Base-by-base conservation (phyloP, 1,140 invertebrate genomes). In the Papilio glaucus region DNA sequence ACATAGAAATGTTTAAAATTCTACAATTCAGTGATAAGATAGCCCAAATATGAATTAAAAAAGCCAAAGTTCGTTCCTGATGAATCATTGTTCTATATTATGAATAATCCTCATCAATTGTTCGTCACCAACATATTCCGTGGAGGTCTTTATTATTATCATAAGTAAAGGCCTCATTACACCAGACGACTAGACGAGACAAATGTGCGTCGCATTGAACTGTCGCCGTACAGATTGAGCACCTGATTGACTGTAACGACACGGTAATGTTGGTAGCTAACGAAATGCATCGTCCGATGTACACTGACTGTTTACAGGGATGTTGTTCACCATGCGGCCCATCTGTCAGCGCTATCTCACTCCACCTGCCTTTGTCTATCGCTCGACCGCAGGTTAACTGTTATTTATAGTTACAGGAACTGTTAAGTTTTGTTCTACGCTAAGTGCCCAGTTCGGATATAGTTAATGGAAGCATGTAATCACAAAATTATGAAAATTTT, bases 171-270 rank as follows among this genome's bases (percentile, higher is more conserved):
- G 60, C 74, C 67, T 69, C 68, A 77, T 79, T 77, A 72, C 76
- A 67, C 61, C 42, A 69, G 71, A 72, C 60, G 71, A 13, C 73
- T 72, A 67, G 75, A 78, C 83, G 77, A 88, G 81, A 87, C 81
- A 81, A 77, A 89, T 86, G 79, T 78, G 78, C 82, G 77, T 83
- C 72, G 74, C 80, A 87, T 86, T 85, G 79, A 85, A 77, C 74
- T 85, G 85, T 88, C 82, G 71, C 69, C 65, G 70, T 74, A 74
- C 77, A 79, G 79, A 79, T 72, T 69, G 73, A 76, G 72, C 82
- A 81, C 78, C 77, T 74, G 78, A 81, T 78, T 74, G 79, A 77
- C 77, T n/a, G n/a, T n/a, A n/a, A n/a, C 68, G 74, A 15, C 37
- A 62, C 73, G 72, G 74, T 79, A 71, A 78, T 77, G 74, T 80